phyloP scores from a whole-genome alignment of 2,797 vertebrate genomes.

The Nannoperca australis region DNA sequence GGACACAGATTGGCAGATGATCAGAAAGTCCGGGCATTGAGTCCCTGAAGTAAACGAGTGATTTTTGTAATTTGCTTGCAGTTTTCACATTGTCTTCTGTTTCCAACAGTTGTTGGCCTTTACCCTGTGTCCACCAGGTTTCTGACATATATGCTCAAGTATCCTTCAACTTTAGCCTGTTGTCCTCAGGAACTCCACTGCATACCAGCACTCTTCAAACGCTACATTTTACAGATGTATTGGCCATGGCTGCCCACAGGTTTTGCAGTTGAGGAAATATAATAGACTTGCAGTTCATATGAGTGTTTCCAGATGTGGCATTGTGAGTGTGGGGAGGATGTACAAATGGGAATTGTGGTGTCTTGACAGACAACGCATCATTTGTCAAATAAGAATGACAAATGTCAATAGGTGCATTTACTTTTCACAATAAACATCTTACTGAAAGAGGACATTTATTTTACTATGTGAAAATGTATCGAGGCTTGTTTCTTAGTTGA shows the following conservation, averaged over 20 bases:
- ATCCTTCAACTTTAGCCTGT: constrained; percentile 50
- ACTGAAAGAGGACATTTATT: constrained; percentile 38
- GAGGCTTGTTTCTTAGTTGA: constrained; percentile 1
- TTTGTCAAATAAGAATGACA: constrained; percentile 57
- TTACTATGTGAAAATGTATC: constrained; percentile 13
- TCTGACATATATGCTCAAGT: constrained; percentile 43
- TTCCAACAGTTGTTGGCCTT: constrained; percentile 39
- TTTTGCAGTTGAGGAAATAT: constrained; percentile 73
- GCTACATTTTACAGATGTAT: constrained; percentile 77
- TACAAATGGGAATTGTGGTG: constrained; percentile 54
- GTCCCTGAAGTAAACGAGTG: neutral
- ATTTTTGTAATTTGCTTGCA: neutral
- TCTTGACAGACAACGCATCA: constrained; percentile 67
- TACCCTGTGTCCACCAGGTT: constrained; percentile 31
- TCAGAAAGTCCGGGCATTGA: neutral
- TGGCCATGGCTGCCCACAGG: constrained; percentile 52
- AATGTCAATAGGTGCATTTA: constrained; percentile 43
- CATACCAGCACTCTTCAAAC: constrained; percentile 67
- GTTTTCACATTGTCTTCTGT: neutral
- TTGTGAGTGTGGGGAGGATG: constrained; percentile 43
- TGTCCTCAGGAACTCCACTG: constrained; percentile 58
- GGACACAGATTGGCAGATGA: neutral
- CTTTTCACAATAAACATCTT: constrained; percentile 46
- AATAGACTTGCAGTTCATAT: constrained; percentile 66
- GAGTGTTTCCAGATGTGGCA: constrained; percentile 83